Evolutionary conservation across 2,113 vertebrate species (phyloP), one percentile per base, ranked within the genome.

Genomic region (Sardina pilchardus): DNA sequence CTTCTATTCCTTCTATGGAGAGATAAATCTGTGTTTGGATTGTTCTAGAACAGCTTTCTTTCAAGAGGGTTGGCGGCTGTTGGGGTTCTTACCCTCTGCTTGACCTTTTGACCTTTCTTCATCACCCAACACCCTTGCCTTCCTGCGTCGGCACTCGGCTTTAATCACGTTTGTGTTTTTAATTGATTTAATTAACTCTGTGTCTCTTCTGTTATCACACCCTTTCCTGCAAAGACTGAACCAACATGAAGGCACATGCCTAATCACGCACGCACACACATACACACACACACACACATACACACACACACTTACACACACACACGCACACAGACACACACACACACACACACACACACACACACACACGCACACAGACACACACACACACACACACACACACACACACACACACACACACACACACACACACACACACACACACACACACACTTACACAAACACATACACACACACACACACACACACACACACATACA

Each of bases 151-250:
- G 87, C 53, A 59, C 88, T 91, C 84, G 81, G 88, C 85, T 91
- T 91, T 85, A 84, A 91, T 90, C 86, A 87, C 87, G 47, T 83
- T 81, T 71, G 19, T 45, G 48, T 47, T 90, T 78, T 85, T 92
- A 90, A 94, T 94, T 92, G 88, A 92, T 94, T 91, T 90, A 89
- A 88, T 91, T 89, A 89, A 88, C 86, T 88, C 81, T 84, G 9
- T 78, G 71, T 78, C 71, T 78, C 71, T 34, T 36, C 71, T 36
- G 71, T 78, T 78, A 34, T 78, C 71, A 14, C 71, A 34, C 71
- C 26, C 71, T 47, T 82, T 16, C 19, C 44, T 84, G 82, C 44
- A 81, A 81, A 81, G 50, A 86, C 47, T 53, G 24, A 81, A 71
- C 80, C 26, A 56, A 63, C 26, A 85, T 81, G 84, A 85, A 83